Evolutionary conservation across 1,140 invertebrate species (phyloP).

Genomic region (Zaprionus taronus): DNA sequence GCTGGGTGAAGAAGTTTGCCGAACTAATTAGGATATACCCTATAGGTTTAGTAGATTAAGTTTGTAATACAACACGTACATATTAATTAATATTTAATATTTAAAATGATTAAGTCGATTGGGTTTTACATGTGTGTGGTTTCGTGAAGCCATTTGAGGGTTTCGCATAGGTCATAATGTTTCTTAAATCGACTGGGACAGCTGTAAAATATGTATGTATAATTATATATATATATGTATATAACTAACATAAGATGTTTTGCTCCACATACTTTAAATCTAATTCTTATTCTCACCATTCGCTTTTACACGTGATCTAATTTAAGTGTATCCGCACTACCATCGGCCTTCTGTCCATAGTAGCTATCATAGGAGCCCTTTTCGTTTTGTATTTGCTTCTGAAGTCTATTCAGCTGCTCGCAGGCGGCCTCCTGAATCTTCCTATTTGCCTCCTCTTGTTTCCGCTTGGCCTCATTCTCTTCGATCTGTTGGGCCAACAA

Average conservation of each 20-base stretch:
- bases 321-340: constrained; percentile 53
- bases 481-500: constrained; percentile 69
- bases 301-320: constrained; percentile 64
- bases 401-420: constrained; percentile 71
- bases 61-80: constrained; percentile 33
- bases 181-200: constrained; percentile 38
- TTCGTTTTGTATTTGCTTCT: constrained; percentile 59
- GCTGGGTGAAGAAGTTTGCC: neutral
- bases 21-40: constrained; percentile 1
- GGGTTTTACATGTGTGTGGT: constrained; percentile 20
- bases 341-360: constrained; percentile 68
- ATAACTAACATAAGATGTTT: constrained; percentile 21
- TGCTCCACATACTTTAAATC: constrained; percentile 14
- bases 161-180: constrained; percentile 31
- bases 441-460: constrained; percentile 67
- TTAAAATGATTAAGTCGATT: constrained; percentile 40
- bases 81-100: constrained; percentile 42
- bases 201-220: constrained; percentile 33
- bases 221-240: no score
- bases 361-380: constrained; percentile 69
- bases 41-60: constrained; percentile 20
- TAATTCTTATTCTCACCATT: constrained; percentile 23
- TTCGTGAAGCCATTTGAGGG: constrained; percentile 37
- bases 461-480: constrained; percentile 72
- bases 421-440: constrained; percentile 76